Conservation (phyloP, 1,140 invertebrate genomes). For the Andricus grossulariae region DNA sequence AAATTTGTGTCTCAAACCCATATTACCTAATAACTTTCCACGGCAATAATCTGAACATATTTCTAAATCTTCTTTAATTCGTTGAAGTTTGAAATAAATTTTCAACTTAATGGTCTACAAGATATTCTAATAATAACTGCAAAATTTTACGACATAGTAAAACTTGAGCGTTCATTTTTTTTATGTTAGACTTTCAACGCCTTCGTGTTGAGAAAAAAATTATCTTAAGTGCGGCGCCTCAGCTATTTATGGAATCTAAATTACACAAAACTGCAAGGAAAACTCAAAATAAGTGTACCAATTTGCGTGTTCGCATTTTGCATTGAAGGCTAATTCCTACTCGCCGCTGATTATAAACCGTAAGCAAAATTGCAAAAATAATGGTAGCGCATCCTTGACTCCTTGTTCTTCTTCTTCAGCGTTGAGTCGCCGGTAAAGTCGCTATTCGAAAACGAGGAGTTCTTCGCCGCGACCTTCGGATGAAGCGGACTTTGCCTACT, state of each 20-base stretch:
- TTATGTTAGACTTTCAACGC: neutral
- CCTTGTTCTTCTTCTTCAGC: neutral
- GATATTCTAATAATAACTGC: neutral
- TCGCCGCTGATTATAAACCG: constrained; percentile 10
- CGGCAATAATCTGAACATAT: too few species aligned
- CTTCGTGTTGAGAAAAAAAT: neutral
- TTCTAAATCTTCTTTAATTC: too few species aligned
- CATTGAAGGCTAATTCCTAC: constrained; percentile 13
- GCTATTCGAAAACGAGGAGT: too few species aligned
- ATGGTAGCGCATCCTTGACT: constrained; percentile 22
- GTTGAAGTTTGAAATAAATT: too few species aligned
- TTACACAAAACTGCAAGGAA: neutral
- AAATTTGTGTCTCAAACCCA: too few species aligned
- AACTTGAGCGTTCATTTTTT: neutral
- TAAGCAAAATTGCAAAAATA: constrained; percentile 25
- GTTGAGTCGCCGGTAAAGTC: too few species aligned
- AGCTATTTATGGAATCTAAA: constrained; percentile 24
- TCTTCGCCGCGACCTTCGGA: neutral
- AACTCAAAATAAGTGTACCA: constrained; percentile 11
- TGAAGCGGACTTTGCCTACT: neutral
- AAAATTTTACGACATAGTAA: neutral
- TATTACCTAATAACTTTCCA: too few species aligned
- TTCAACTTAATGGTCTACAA: too few species aligned
- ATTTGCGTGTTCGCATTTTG: constrained; percentile 29
- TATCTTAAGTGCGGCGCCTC: neutral